Evolutionary conservation across 1,140 invertebrate genomes (phyloP).

Genomic region (Ephestia elutella): DNA sequence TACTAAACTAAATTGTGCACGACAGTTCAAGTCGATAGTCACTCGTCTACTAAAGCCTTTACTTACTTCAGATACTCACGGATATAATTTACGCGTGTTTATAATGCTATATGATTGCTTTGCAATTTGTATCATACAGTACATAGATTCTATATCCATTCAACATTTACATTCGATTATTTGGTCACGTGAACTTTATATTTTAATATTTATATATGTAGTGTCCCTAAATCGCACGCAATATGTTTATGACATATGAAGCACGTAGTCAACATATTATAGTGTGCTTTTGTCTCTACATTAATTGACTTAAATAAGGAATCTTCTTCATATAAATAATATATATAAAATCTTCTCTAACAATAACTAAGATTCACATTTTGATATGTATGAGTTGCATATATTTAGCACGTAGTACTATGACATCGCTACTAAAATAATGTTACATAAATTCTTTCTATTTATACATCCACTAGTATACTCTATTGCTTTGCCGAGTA

Average conservation of each 20-base stretch:
- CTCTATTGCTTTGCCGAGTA: slow-evolving; percentile 35
- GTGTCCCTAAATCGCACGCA: slow-evolving; percentile 10
- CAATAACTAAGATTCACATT: slow-evolving; percentile 47
- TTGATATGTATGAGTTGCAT: slow-evolving; percentile 67
- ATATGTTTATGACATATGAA: slow-evolving; percentile 20
- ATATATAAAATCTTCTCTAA: slow-evolving; percentile 51
- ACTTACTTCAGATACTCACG: neutral
- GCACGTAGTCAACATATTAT: slow-evolving; percentile 24
- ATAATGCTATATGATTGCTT: slow-evolving; percentile 6
- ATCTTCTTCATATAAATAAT: slow-evolving; percentile 59
- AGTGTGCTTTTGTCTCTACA: slow-evolving; percentile 38
- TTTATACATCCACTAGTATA: slow-evolving; percentile 34
- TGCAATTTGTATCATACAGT: slow-evolving; percentile 11
- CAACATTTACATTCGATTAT: slow-evolving; percentile 12
- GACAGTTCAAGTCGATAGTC: neutral
- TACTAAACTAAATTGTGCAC: neutral
- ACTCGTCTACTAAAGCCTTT: neutral
- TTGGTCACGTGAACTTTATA: slow-evolving; percentile 15
- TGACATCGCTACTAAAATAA: slow-evolving; percentile 49
- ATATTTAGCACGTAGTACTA: slow-evolving; percentile 22
- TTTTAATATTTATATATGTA: neutral
- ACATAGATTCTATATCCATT: slow-evolving; percentile 10
- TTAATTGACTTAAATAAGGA: slow-evolving; percentile 74
- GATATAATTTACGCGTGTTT: too few relatives aligned
- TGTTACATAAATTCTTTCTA: slow-evolving; percentile 40